phyloP scores from a whole-genome alignment of 2,888 invertebrate species.

The Pterostichus madidus region DNA sequence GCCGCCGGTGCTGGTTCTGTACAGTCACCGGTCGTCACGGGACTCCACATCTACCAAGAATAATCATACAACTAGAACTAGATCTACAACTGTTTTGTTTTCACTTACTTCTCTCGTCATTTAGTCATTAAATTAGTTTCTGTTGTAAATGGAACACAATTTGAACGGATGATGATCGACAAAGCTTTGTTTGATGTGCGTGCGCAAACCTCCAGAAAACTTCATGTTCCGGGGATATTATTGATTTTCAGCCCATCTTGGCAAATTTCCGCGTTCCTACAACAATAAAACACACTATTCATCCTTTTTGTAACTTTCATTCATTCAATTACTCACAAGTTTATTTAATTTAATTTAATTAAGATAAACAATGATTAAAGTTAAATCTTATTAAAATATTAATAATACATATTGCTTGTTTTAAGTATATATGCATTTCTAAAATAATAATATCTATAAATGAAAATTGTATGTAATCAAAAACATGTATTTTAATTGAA shows the following conservation, averaged over 20 bases:
- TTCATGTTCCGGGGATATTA: conserved; percentile 11
- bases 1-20: conserved; percentile 83
- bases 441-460: too few species aligned
- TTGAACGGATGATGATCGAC: conserved; percentile 19
- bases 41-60: conserved; percentile 79
- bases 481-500: too few species aligned
- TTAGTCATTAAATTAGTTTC: neutral
- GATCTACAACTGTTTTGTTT: neutral
- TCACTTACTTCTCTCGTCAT: neutral
- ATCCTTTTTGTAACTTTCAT: neutral
- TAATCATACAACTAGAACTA: neutral
- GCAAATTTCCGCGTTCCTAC: conserved; percentile 3
- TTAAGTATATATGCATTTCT: too few species aligned
- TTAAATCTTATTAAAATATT: too few species aligned
- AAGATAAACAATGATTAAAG: too few species aligned
- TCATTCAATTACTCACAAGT: too few species aligned
- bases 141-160: conserved; percentile 25
- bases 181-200: conserved; percentile 36
- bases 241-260: conserved; percentile 32
- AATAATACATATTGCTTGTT: too few species aligned
- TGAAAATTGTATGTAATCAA: too few species aligned
- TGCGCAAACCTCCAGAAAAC: conserved; percentile 8
- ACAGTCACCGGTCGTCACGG: conserved; percentile 77
- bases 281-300: neutral
- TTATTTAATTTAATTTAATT: neutral